These are phyloP conservation scores for Acromyrmex heyeri DNA, from an alignment of 1,140 invertebrate genomes.

Conservation along the genomic window DNA sequence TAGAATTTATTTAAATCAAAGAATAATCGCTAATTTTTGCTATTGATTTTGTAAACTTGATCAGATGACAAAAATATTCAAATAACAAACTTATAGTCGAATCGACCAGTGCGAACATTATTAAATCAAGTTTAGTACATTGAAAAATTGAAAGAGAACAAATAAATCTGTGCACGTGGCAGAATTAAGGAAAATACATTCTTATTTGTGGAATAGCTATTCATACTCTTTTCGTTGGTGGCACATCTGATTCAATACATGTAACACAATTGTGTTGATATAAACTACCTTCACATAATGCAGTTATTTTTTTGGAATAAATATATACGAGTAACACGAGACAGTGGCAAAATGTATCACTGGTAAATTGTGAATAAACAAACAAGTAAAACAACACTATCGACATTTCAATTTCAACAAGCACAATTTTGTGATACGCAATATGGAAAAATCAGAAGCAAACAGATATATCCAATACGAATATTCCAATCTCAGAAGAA, in stretches of 20 bases:
- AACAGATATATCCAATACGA: constrained; percentile 10
- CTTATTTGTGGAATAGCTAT: constrained; percentile 3
- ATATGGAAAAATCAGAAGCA: background rate
- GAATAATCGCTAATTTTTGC: background rate
- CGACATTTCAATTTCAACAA: constrained; percentile 6
- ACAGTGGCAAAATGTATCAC: background rate
- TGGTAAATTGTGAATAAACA: constrained; percentile 6
- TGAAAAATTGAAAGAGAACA: background rate
- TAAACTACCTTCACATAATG: constrained; percentile 4
- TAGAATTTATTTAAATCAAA: background rate
- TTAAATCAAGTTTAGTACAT: background rate
- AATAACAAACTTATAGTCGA: background rate
- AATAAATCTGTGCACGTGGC: background rate
- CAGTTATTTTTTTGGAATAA: background rate
- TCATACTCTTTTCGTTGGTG: background rate
- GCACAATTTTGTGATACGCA: background rate
- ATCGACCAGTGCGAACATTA: background rate
- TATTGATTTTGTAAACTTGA: background rate
- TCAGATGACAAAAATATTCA: background rate
- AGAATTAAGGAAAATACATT: background rate
- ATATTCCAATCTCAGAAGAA: constrained; percentile 3
- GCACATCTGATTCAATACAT: background rate
- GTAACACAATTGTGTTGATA: background rate
- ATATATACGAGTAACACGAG: background rate
- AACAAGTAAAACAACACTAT: background rate